A percentile compares a stretch with the other conserved stretches of the same genome.
phyloP scores from a whole-genome alignment of 2,888 invertebrate genomes.

The Drosophila tanythrix region DNA sequence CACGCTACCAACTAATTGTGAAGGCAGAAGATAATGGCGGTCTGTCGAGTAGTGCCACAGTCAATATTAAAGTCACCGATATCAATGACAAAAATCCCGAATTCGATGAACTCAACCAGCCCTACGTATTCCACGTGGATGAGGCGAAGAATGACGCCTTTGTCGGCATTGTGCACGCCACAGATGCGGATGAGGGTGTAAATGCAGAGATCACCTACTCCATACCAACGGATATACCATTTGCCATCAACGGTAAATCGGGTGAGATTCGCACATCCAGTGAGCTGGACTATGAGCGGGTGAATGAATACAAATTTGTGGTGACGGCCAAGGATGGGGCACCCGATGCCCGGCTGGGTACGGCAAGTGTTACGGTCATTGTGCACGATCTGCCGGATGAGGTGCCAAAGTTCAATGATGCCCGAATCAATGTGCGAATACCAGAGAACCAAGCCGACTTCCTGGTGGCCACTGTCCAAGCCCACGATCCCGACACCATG shows the following conservation, averaged over 20 bases:
- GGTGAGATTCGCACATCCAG: slow-evolving; percentile 91
- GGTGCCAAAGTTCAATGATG: slow-evolving; percentile 90
- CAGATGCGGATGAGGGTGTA: slow-evolving; percentile 93
- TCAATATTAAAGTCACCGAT: slow-evolving; percentile 95
- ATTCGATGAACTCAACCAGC: slow-evolving; percentile 90
- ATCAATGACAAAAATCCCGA: slow-evolving; percentile 97
- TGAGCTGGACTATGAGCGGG: slow-evolving; percentile 92
- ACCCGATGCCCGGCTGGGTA: slow-evolving; percentile 92
- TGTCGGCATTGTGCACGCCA: slow-evolving; percentile 93
- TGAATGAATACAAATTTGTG: slow-evolving; percentile 90
- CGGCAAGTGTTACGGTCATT: slow-evolving; percentile 93
- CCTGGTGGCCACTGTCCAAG: slow-evolving; percentile 92
- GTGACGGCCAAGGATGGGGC: slow-evolving; percentile 96
- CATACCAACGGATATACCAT: slow-evolving; percentile 91
- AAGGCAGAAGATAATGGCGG: slow-evolving; percentile 95
- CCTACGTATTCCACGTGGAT: slow-evolving; percentile 92
- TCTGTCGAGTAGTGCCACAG: slow-evolving; percentile 92
- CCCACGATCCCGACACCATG: slow-evolving; percentile 92
- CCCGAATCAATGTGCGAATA: slow-evolving; percentile 91
- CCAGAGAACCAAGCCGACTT: slow-evolving; percentile 93
- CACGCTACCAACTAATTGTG: slow-evolving; percentile 93
- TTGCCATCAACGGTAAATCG: slow-evolving; percentile 91
- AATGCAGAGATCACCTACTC: slow-evolving; percentile 93
- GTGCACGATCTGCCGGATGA: slow-evolving; percentile 93
- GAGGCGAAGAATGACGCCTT: slow-evolving; percentile 88